These are phyloP conservation scores for Tridacna gigas DNA, from an alignment of 2,888 invertebrate species.

Conservation along the genomic window DNA sequence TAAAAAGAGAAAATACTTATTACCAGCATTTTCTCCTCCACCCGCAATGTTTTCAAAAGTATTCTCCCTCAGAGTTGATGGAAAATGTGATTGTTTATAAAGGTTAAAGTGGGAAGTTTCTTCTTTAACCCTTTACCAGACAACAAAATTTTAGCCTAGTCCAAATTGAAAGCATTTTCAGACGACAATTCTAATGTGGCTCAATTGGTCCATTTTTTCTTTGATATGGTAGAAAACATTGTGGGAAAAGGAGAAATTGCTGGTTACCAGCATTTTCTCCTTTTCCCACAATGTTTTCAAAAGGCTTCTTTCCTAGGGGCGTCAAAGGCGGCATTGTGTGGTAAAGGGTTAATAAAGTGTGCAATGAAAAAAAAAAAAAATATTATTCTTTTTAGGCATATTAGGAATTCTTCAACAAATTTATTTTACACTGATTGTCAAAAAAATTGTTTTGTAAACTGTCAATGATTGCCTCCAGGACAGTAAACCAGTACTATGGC, in stretches of 20 bases:
- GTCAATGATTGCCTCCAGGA: too few relatives aligned
- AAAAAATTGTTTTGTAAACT: too few relatives aligned
- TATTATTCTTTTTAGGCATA: too few relatives aligned
- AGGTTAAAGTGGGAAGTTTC: too few relatives aligned
- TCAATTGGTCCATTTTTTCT: neutral
- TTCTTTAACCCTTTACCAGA: neutral
- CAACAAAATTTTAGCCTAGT: neutral
- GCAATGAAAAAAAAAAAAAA: neutral
- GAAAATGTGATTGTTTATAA: too few relatives aligned
- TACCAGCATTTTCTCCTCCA: neutral
- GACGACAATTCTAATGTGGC: neutral
- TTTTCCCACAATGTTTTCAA: neutral
- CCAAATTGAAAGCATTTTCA: neutral
- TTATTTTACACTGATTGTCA: too few relatives aligned
- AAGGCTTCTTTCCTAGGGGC: neutral
- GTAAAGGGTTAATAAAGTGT: neutral
- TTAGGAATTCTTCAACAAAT: too few relatives aligned
- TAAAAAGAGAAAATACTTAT: neutral
- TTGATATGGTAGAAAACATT: neutral
- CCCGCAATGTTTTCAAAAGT: neutral
- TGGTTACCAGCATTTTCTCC: neutral
- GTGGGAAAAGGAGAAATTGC: neutral
- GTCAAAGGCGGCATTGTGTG: neutral
- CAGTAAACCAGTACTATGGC: too few relatives aligned
- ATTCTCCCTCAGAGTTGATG: neutral